Base-by-base conservation (phyloP, 2,797 vertebrate species). In the Poeciliopsis turneri region DNA sequence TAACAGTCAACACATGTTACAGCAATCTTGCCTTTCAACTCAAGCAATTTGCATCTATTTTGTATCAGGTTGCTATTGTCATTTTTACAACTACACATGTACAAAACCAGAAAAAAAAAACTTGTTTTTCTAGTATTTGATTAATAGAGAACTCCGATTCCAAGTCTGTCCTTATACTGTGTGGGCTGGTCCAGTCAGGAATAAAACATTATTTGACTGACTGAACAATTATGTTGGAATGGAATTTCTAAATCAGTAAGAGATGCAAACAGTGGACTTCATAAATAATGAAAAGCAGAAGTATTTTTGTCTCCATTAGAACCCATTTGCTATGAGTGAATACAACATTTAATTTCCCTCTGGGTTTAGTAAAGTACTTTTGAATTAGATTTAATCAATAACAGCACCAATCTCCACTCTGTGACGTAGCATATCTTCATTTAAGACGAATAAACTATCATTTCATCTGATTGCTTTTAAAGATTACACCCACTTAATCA, bases 391-490 rank as follows among this genome's bases (percentile, higher is more conserved):
- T 53, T 8, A 53, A 53, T 49, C 47, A 49, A 20, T 7, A 25
- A 25, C 8, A 23, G 51, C 23, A 25, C 5, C 49, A 51, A 25
- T 55, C 23, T 55, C 53, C 53, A 55, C 53, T 55, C 6, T 66
- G 36, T 68, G 36, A 12, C 23, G 2, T 69, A 12, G 11, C 23
- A 25, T 13, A 61, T 61, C 12, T 61, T 61, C 28, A 36, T 36
- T 33, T 20, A 33, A 16, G 68, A 45, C 36, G 75, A 74, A 72
- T 28, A 0, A 72, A 51, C 28, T 20, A 23, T 51, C 20, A 30
- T 4, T 86, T 41, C 0, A 77, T 76, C 16, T 68, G 41, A 83
- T 86, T 80, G 77, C 51, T 81, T 64, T 57, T 2, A 2, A 51
- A 57, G 68, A 77, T 81, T 73, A 59, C 80, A 78, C 49, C n/a